Base-by-base conservation (phyloP, 2,888 invertebrate species). In the Synanthedon myopaeformis region DNA sequence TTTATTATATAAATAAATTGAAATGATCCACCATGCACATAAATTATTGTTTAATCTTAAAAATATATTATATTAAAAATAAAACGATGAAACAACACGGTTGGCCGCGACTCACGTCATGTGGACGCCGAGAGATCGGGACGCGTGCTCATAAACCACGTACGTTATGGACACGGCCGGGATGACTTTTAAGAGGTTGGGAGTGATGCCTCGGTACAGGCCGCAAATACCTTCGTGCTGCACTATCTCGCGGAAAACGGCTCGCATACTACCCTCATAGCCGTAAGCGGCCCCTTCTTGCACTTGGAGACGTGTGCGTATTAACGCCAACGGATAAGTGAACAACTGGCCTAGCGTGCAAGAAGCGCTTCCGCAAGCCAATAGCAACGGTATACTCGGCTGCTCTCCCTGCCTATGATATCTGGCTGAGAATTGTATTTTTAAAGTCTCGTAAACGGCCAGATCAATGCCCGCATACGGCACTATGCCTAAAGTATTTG, bases 401-500 rank as follows among this genome's bases (percentile, higher is more conserved):
- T 95, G 93, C 60, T 92, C 92, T 59, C 89, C 89, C 56, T 90
- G 84, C 53, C 84, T 83, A 61, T 92, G 90, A 69, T 96, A 94
- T 58, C 90, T 90, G 59, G 91, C 91, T 59, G 97, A 91, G 84
- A 98, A 98, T 70, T 93, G 92, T 76, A 94, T 95, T 80, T 98
- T 99, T 58, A 98, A 80, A 13, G 98, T 98, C 91, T 99, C 99
- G 81, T 99, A 99, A 51, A 99, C 94, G 54, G 98, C 98, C 71
- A 99, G 89, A 87, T 99, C 99, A 63, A 99, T 99, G 59, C 99
- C 99, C 52, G 99, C 99, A 77, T 99, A 99, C 17, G 99, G 99
- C 72, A 99, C 92, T 71, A 99, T 99, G 56, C 97, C 97, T 66
- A 99, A 85, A 59, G 99, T 92, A 88, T 99, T 99, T 70, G 99